These are phyloP conservation scores for Acleris literana DNA, from an alignment of 2,888 invertebrate species.

Conservation along the genomic window DNA sequence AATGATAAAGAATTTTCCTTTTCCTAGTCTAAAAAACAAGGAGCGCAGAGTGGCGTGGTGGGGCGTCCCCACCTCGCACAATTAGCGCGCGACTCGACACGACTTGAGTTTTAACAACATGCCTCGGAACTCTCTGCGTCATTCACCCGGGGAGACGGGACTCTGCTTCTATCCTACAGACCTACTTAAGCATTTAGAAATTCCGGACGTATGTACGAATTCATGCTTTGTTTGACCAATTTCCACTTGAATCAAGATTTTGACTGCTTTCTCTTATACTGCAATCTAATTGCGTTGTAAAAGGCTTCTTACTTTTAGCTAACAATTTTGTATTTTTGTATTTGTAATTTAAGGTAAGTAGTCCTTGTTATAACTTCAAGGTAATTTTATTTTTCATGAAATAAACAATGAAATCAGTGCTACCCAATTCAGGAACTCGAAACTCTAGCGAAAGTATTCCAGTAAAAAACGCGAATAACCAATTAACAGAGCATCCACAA, in stretches of 20 bases:
- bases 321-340: too few species aligned
- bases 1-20: slow-evolving; percentile 65
- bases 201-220: slow-evolving; percentile 4
- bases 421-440: too few species aligned
- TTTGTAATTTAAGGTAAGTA: too few species aligned
- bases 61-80: slow-evolving; percentile 66
- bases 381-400: too few species aligned
- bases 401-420: too few species aligned
- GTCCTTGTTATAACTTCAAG: too few species aligned
- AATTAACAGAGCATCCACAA: slow-evolving; percentile 16
- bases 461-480: slow-evolving; percentile 31
- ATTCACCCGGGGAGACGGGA: slow-evolving; percentile 67
- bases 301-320: too few species aligned
- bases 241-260: too few species aligned
- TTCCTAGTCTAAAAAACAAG: slow-evolving; percentile 65
- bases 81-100: slow-evolving; percentile 81
- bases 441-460: slow-evolving; percentile 40
- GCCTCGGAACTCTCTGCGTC: slow-evolving; percentile 71
- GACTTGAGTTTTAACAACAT: slow-evolving; percentile 82
- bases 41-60: slow-evolving; percentile 64
- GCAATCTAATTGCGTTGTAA: too few species aligned
- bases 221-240: too few species aligned
- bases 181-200: slow-evolving; percentile 54
- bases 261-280: too few species aligned
- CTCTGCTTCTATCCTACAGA: slow-evolving; percentile 56